These are phyloP conservation scores for Baryphthengus martii DNA, from an alignment of 2,113 vertebrate species.

Conservation along the genomic window DNA sequence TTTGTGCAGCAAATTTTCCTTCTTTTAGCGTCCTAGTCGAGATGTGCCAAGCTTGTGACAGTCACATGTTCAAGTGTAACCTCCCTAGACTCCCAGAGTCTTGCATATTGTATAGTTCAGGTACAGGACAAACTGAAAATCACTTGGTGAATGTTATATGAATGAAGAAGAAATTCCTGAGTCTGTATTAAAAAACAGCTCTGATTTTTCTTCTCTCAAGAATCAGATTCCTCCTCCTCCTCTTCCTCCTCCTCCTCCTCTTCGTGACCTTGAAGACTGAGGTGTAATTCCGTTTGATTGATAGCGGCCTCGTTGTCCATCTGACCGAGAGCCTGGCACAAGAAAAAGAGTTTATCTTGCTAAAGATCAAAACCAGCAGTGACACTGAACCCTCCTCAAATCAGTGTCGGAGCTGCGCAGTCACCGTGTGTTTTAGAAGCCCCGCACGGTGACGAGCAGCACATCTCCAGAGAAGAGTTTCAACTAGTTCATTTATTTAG, in stretches of 20 bases:
- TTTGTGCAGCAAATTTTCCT: not conserved
- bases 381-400: fast-evolving
- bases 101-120: not conserved
- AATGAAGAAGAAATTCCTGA: constrained; percentile 8
- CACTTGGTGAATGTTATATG: not conserved
- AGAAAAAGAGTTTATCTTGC: not conserved
- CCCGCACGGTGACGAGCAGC: not conserved
- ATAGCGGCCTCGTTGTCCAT: constrained; percentile 80
- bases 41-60: not conserved
- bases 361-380: not conserved
- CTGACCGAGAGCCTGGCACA: constrained; percentile 58
- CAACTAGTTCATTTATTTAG: fast-evolving
- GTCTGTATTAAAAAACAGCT: not conserved
- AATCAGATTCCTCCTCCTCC: constrained; percentile 75
- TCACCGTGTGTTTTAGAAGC: too few relatives aligned
- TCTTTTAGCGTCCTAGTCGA: not conserved
- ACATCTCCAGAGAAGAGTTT: not conserved
- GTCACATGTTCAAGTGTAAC: not conserved
- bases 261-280: constrained; percentile 53
- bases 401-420: too few relatives aligned
- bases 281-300: constrained; percentile 78
- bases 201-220: constrained; percentile 32
- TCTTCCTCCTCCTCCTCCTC: constrained; percentile 73
- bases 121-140: not conserved
- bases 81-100: not conserved